Evolutionary conservation across 2,888 invertebrate species (phyloP).

Genomic region (Calephelis perditalis): DNA sequence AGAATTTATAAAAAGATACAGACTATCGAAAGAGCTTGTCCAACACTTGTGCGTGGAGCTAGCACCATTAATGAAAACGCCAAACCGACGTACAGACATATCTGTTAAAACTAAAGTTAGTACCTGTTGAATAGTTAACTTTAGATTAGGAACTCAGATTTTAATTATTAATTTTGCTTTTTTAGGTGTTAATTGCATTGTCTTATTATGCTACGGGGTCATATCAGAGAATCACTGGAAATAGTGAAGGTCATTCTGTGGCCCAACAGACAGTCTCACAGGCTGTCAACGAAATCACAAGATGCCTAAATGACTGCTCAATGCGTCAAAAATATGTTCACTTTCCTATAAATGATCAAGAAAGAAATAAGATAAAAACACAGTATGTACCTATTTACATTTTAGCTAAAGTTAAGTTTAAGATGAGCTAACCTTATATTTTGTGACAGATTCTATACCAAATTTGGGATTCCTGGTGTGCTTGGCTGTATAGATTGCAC

Average conservation of each 20-base stretch:
- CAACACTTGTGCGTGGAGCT: constrained; percentile 15
- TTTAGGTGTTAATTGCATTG: constrained; percentile 20
- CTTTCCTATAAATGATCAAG: neutral
- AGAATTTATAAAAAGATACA: neutral
- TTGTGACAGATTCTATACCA: constrained; percentile 14
- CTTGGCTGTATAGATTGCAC: constrained; percentile 21
- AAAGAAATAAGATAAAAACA: neutral
- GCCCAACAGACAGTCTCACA: constrained; percentile 15
- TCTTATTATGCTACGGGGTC: constrained; percentile 22
- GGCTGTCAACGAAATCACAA: neutral
- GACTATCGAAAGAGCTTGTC: constrained; percentile 11
- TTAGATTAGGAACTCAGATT: neutral
- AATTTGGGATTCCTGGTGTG: constrained; percentile 17
- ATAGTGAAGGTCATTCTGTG: constrained; percentile 10
- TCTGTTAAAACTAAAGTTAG: constrained; percentile 14
- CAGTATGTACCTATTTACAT: neutral
- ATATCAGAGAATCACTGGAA: constrained; percentile 18
- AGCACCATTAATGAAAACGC: neutral
- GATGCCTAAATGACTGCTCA: neutral
- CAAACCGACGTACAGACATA: constrained; percentile 15
- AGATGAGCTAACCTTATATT: neutral
- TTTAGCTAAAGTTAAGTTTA: neutral
- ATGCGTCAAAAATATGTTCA: neutral
- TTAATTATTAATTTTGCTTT: constrained; percentile 2
- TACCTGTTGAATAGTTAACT: neutral